Percentiles rank a stretch among this genome's conserved stretches.
These are phyloP conservation scores for Xestia ashworthii DNA, from an alignment of 2,888 invertebrate species.

Conservation along the genomic window DNA sequence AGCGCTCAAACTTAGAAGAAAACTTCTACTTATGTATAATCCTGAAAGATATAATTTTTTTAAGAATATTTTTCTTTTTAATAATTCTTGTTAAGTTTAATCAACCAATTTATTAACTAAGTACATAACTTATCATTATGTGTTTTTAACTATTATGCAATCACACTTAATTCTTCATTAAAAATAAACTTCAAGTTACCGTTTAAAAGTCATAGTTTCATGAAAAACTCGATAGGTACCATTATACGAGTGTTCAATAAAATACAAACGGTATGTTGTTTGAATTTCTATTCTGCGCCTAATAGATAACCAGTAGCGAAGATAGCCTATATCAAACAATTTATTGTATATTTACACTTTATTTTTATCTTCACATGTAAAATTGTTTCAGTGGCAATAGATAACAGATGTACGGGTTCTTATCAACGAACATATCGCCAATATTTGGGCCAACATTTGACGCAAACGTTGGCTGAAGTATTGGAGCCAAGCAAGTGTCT, in stretches of 20 bases:
- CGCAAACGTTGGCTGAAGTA: constrained; percentile 13
- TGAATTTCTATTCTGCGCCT: constrained; percentile 38
- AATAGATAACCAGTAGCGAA: constrained; percentile 41
- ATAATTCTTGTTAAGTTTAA: neutral
- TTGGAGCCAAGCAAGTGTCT: neutral
- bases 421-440: constrained; percentile 69
- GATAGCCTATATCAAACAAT: constrained; percentile 52
- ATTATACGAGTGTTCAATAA: constrained; percentile 10
- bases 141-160: neutral
- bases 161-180: no score
- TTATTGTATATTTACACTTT: constrained; percentile 61
- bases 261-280: constrained; percentile 23
- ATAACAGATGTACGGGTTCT: constrained; percentile 74
- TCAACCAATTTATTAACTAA: neutral
- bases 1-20: neutral
- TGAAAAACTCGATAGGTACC: neutral
- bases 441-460: constrained; percentile 46
- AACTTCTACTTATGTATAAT: neutral
- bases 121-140: neutral
- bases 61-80: neutral
- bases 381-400: constrained; percentile 77
- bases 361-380: constrained; percentile 73
- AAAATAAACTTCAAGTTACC: neutral
- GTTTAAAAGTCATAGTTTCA: neutral
- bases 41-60: neutral